Conservation (phyloP, 2,797 vertebrate genomes). For the Crenuchus spilurus region DNA sequence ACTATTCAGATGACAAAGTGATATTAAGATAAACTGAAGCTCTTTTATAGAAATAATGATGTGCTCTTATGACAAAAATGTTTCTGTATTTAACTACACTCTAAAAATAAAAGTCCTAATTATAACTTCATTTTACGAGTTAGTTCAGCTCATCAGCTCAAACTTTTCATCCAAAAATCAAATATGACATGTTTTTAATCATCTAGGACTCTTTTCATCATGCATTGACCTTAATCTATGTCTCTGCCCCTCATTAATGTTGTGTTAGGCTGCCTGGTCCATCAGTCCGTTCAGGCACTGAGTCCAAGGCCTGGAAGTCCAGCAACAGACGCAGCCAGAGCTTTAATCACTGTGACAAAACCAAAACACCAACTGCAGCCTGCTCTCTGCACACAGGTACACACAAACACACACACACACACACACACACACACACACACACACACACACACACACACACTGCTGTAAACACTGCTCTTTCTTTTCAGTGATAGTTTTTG, state of each 20-base stretch:
- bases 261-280: constrained; percentile 81
- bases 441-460: too few relatives aligned
- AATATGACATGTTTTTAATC: too few relatives aligned
- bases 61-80: background rate
- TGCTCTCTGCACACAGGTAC: constrained; percentile 77
- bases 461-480: too few relatives aligned
- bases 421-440: too few relatives aligned
- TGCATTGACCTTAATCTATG: too few relatives aligned
- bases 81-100: too few relatives aligned
- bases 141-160: too few relatives aligned
- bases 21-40: constrained; percentile 11
- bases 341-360: constrained; percentile 86
- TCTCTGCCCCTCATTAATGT: background rate
- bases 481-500: too few relatives aligned
- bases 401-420: constrained; percentile 32
- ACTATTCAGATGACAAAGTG: constrained; percentile 38
- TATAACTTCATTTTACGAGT: too few relatives aligned
- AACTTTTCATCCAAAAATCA: too few relatives aligned
- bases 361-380: constrained; percentile 73
- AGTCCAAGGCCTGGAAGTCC: constrained; percentile 72
- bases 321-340: constrained; percentile 84
- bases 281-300: constrained; percentile 64
- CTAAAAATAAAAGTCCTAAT: too few relatives aligned
- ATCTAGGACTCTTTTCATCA: too few relatives aligned
- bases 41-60: constrained; percentile 24